Evolutionary conservation across 2,113 vertebrate genomes (phyloP).

Genomic region (Bombycilla garrulus): DNA sequence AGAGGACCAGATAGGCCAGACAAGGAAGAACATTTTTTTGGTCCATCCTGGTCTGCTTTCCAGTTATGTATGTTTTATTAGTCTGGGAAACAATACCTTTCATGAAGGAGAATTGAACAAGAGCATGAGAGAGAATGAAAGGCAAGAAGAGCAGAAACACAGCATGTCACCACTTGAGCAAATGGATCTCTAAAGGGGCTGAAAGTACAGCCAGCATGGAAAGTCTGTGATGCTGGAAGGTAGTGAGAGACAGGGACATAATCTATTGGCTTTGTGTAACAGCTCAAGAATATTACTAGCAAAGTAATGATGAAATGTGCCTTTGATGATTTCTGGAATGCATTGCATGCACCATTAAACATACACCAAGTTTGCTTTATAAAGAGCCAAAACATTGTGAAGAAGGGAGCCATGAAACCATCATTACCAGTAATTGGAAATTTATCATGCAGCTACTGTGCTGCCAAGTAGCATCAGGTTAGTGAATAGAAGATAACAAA

Average conservation of each 20-base stretch:
- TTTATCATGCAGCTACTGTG: background rate
- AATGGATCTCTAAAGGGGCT: background rate
- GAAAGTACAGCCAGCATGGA: background rate
- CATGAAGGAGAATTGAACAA: background rate
- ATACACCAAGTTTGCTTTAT: background rate
- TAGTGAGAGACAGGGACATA: background rate
- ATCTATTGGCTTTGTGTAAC: background rate
- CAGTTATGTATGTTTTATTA: background rate
- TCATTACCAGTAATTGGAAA: background rate
- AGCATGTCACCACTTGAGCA: rapidly evolving
- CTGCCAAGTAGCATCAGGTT: background rate
- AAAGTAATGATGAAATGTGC: background rate
- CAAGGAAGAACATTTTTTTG: background rate
- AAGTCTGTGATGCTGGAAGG: background rate
- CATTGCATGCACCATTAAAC: background rate
- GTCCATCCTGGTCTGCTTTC: background rate
- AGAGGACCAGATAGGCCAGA: background rate
- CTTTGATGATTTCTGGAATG: background rate
- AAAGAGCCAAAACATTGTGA: background rate
- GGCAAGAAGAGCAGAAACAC: background rate
- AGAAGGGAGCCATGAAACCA: background rate
- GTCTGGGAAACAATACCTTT: background rate
- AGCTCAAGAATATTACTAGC: background rate
- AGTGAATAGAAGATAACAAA: background rate
- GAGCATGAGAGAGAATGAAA: background rate